phyloP scores from a whole-genome alignment of 1,140 invertebrate species.

The Cryptotermes secundus region DNA sequence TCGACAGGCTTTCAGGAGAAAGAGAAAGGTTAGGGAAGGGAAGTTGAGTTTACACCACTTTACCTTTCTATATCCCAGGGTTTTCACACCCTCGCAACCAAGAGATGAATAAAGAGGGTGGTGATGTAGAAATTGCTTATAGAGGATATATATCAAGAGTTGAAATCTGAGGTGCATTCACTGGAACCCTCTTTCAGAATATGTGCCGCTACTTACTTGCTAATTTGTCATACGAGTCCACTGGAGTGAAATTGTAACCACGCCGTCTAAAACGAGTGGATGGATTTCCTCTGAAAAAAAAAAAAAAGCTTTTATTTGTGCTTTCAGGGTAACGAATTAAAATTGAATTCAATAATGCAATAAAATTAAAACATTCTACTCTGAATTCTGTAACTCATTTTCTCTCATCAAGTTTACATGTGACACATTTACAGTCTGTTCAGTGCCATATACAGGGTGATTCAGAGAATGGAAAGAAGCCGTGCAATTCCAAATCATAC shows the following conservation, averaged over 20 bases:
- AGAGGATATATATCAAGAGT: not conserved
- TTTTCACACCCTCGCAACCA: not conserved
- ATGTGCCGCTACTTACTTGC: not conserved
- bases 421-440: too few species aligned
- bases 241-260: not conserved
- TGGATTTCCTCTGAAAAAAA: not conserved
- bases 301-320: not conserved
- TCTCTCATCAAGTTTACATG: too few species aligned
- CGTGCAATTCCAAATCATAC: too few species aligned
- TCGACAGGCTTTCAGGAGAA: slow-evolving; percentile 7
- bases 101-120: slow-evolving; percentile 3
- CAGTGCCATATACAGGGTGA: too few species aligned
- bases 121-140: slow-evolving; percentile 1
- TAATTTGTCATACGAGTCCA: slow-evolving; percentile 7
- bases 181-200: not conserved
- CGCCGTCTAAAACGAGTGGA: not conserved
- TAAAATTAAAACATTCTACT: too few species aligned
- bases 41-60: slow-evolving; percentile 16
- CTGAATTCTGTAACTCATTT: too few species aligned
- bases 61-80: not conserved
- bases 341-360: too few species aligned
- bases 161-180: not conserved
- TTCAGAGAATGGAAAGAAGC: too few species aligned
- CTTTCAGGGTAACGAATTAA: too few species aligned
- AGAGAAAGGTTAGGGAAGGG: not conserved